phyloP scores from a whole-genome alignment of 2,797 vertebrate species.

The Gymnothorax javanicus region DNA sequence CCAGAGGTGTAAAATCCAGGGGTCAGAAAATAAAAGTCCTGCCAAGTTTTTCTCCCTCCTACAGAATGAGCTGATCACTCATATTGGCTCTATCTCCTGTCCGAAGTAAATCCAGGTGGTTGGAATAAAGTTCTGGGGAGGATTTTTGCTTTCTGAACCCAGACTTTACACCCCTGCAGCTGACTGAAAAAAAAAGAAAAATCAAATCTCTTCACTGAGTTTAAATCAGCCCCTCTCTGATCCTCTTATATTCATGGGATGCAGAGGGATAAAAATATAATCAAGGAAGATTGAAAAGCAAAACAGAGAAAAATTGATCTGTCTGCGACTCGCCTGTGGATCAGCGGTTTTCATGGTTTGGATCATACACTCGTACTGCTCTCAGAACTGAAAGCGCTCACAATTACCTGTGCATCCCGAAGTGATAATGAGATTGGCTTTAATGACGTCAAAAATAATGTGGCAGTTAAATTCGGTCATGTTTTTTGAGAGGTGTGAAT shows the following conservation, averaged over 20 bases:
- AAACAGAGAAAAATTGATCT: not conserved
- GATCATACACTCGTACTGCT: not conserved
- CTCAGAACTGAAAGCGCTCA: not conserved
- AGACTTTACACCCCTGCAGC: no score
- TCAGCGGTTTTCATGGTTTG: not conserved
- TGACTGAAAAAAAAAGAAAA: not conserved
- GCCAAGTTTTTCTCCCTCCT: no score
- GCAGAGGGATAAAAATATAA: not conserved
- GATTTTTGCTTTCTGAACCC: no score
- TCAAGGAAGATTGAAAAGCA: not conserved
- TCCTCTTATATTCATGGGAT: not conserved
- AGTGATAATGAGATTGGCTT: not conserved
- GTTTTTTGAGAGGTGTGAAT: not conserved
- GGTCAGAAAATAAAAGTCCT: no score
- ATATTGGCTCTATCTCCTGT: no score
- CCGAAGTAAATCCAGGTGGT: no score
- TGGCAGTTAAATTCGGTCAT: not conserved
- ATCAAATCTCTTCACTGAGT: not conserved
- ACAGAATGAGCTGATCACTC: no score
- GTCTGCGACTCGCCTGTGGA: not conserved
- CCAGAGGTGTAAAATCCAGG: no score
- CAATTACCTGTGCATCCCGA: not conserved
- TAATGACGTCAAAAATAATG: slow-evolving; percentile 10
- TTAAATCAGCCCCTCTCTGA: not conserved
- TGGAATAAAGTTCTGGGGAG: no score